A percentile compares a stretch with the other conserved stretches of the same genome.
These are phyloP conservation scores for Trichechus manatus DNA, from an alignment of 2,113 vertebrate genomes.

Conservation along the genomic window DNA sequence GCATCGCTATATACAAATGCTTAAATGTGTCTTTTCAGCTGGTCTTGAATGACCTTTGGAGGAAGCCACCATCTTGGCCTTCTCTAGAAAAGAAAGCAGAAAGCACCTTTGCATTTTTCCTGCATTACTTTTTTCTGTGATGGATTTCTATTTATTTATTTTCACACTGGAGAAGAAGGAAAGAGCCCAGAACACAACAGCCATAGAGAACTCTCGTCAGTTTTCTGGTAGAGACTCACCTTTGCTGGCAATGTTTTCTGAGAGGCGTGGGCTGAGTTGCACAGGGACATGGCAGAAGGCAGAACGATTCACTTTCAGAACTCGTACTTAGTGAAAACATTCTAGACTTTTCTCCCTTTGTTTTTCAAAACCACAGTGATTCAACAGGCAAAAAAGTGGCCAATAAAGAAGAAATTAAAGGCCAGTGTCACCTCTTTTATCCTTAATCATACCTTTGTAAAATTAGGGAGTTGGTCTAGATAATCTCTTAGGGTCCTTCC, in stretches of 20 bases:
- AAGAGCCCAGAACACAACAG: not conserved
- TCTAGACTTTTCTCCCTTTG: not conserved
- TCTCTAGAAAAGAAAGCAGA: not conserved
- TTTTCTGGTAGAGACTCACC: not conserved
- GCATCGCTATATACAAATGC: not conserved
- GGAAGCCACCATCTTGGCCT: not conserved
- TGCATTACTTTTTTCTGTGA: not conserved
- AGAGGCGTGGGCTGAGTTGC: not conserved
- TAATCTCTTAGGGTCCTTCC: not conserved
- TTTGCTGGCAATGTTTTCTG: not conserved
- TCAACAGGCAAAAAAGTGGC: not conserved
- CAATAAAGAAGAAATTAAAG: conserved; percentile 37
- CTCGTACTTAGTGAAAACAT: not conserved
- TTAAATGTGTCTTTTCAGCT: not conserved
- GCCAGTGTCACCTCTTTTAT: not conserved
- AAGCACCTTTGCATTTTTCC: not conserved
- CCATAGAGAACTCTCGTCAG: not conserved
- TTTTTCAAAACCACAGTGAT: not conserved
- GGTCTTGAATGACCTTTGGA: not conserved
- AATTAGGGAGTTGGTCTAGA: not conserved
- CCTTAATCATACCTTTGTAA: not conserved
- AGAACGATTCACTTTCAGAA: not conserved
- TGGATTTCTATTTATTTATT: not conserved
- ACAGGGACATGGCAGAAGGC: not conserved
- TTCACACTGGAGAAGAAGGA: not conserved